Base-by-base conservation (phyloP, 2,888 invertebrate species). In the Cancer borealis region DNA sequence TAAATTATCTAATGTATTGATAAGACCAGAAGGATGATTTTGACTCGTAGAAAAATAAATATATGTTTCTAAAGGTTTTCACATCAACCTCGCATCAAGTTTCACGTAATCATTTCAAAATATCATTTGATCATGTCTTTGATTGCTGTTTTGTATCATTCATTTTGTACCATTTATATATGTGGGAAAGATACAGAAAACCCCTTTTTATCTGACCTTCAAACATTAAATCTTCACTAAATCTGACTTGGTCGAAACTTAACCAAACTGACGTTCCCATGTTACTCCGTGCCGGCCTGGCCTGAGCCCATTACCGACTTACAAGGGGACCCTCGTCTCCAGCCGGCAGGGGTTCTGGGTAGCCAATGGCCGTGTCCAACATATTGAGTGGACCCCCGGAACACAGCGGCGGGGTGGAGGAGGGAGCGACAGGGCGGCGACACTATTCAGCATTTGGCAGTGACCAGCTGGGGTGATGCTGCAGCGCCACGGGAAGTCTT, bases 331-430 rank as follows among this genome's bases (percentile, higher is more conserved):
- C 79, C 79, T 79, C 79, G 79, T 79, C 79, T 79, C 79, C 79
- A 30, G 79, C 79, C 79, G 79, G 79, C 79, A 30, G 79, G 79
- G 79, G 39, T 49, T n/a, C 30, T 87, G 92, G 92, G 92, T 92
- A 45, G 92, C 91, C 93, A 92, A 92, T 92, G 92, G 91, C 92
- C 92, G 92, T 92, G 93, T 94, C 92, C 47, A 54, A 94, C 93
- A 92, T 94, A 94, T 94, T 92, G 92, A 94, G 93, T 94, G 92
- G 92, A 17, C 54, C 93, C 14, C 60, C 39, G 47, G 45, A 88
- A 94, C 93, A 92, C 93, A 88, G 79, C n/a, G 88, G 49, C 73
- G 91, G 92, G 73, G 66, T 21, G 73, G 79, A 30, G 79, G 79
- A 79, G 79, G 79, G 79, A 14, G 79, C 12, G 60, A 91, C 93